Evolutionary conservation across 2,113 vertebrate genomes (phyloP), one percentile per base, ranked within the genome.

Genomic region (Dromaius novaehollandiae): DNA sequence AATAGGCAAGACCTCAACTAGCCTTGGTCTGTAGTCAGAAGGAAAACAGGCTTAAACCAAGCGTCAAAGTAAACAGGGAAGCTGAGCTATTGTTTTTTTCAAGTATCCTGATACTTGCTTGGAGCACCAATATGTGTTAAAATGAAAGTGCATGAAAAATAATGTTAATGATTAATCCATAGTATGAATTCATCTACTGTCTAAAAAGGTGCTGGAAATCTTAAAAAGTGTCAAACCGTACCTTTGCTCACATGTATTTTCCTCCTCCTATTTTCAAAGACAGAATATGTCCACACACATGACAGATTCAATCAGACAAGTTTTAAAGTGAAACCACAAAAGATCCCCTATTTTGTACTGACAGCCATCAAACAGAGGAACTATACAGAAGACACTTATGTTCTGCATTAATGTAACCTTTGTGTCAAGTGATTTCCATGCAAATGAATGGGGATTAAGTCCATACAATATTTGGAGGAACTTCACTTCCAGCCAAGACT

Each of bases 21-120:
- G 73, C 56, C 74, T 40, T 73, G 51, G 21, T 91, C 51, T 69
- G 69, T 78, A 40, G 75, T 93, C 64, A 82, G 91, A 91, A 90
- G 76, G 84, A 78, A 38, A 87, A 93, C 32, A 14, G 79, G 61
- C 65, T 95, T 81, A 83, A 96, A 90, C 48, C 77, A 92, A 48
- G 69, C 0, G 28, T 73, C 80, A 93, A 94, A 96, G 73, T 75
- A 96, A 94, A 90, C 36, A 82, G 92, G 93, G 94, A 95, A 94
- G 81, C 28, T 14, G 40, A 95, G 83, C 24, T 74, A 36, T 77
- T 66, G n/a, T 18, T 55, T 26, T 76, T 66, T 88, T 78, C 71
- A 92, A 82, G 55, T 63, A 82, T 93, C 77, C 6, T 8, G 11
- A 21, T 60, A 7, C 86, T 91, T 91, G 32, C 36, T 60, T 61